Evolutionary conservation across 2,797 vertebrate genomes (phyloP).

Genomic region (Sarcophilus harrisii): DNA sequence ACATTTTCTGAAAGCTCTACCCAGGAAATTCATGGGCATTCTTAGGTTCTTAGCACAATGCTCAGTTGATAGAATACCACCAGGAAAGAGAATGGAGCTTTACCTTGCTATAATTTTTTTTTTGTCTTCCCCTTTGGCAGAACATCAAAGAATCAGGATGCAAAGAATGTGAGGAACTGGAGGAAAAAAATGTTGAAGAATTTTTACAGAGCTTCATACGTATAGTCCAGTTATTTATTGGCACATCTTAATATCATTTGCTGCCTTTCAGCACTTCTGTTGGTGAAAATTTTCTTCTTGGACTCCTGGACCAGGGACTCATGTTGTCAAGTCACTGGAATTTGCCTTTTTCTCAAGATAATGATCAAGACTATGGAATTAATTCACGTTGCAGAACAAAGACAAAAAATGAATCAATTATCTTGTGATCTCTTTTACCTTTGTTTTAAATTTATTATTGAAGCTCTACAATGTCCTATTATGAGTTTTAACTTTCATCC

Average conservation of each 20-base stretch:
- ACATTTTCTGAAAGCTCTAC: neutral
- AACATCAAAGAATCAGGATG: constrained; percentile 80
- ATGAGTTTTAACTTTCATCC: neutral
- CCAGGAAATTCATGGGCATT: neutral
- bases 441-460: constrained; percentile 78
- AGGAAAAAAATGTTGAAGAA: constrained; percentile 83
- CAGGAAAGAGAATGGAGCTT: neutral
- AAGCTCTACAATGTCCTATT: constrained; percentile 36
- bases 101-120: neutral
- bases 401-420: neutral
- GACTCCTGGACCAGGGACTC: neutral
- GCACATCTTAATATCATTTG: constrained; percentile 9
- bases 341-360: neutral
- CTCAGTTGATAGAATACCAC: neutral
- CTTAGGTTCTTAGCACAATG: neutral
- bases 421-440: neutral
- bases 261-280: neutral
- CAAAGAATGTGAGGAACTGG: constrained; percentile 89
- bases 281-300: neutral
- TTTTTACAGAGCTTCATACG: constrained; percentile 86
- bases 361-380: neutral
- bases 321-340: neutral
- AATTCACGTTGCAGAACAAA: constrained; percentile 19
- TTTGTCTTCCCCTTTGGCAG: constrained; percentile 82
- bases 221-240: constrained; percentile 72